Percentiles rank a stretch among this genome's conserved stretches.
Conservation (phyloP, 2,888 invertebrate genomes). For the Nemoura dubitans region DNA sequence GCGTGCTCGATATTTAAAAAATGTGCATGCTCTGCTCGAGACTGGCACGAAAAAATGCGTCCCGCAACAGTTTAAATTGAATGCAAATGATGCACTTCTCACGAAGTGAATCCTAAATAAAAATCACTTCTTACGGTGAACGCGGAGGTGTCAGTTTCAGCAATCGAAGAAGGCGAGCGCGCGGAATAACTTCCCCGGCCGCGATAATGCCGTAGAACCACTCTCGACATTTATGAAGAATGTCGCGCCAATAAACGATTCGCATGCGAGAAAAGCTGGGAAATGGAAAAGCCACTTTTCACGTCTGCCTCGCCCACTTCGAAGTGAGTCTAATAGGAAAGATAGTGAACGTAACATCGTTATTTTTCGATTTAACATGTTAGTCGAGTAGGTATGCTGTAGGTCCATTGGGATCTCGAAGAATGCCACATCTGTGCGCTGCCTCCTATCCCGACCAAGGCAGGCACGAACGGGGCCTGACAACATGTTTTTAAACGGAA, state of each 20-base stretch:
- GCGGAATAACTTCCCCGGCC: background rate
- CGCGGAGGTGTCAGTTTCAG: background rate
- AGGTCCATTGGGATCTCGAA: background rate
- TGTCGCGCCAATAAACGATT: background rate
- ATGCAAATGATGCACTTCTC: background rate
- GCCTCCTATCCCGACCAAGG: background rate
- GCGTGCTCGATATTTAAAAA: background rate
- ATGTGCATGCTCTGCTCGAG: no score
- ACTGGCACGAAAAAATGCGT: no score
- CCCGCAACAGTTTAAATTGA: background rate
- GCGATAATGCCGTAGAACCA: background rate
- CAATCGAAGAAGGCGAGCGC: background rate
- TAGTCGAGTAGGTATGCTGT: background rate
- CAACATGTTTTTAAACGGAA: slow-evolving; percentile 37
- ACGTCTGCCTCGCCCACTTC: slow-evolving; percentile 12
- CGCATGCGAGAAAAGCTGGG: background rate
- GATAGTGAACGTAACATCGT: slow-evolving; percentile 28
- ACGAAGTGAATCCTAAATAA: background rate
- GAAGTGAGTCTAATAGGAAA: background rate
- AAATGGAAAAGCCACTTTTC: slow-evolving; percentile 25
- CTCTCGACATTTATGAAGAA: background rate
- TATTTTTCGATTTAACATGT: slow-evolving; percentile 33
- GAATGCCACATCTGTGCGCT: slow-evolving; percentile 32
- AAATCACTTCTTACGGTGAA: background rate
- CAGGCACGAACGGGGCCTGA: background rate